Evolutionary conservation across 2,113 vertebrate genomes (phyloP).

Genomic region (Chroicocephalus ridibundus): DNA sequence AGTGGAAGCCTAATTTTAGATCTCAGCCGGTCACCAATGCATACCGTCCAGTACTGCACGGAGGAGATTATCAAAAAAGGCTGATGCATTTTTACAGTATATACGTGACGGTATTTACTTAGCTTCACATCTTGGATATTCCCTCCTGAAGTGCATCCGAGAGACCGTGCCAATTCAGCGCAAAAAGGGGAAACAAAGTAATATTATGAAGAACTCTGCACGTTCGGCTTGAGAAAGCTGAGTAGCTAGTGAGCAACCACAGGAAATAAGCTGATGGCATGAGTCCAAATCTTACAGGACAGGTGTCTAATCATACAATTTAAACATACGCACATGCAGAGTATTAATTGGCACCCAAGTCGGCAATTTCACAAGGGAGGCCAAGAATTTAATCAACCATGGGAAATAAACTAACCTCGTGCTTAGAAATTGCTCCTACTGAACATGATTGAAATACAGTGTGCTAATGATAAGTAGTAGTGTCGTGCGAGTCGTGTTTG

Average conservation of each 20-base stretch:
- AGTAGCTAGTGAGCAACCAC: neutral
- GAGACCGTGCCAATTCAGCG: neutral
- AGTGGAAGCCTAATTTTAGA: neutral
- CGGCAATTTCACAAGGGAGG: constrained; percentile 36
- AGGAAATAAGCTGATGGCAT: neutral
- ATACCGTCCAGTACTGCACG: neutral
- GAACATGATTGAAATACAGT: neutral
- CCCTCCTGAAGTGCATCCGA: neutral
- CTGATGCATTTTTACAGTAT: neutral
- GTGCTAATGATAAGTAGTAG: neutral
- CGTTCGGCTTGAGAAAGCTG: neutral
- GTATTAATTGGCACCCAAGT: constrained; percentile 54
- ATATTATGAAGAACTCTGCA: neutral
- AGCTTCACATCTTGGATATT: neutral
- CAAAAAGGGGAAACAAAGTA: neutral
- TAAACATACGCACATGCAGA: constrained; percentile 14
- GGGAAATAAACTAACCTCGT: constrained; percentile 20
- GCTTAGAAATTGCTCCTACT: neutral
- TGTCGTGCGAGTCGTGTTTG: neutral
- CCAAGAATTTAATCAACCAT: constrained; percentile 59
- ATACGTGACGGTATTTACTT: too few relatives aligned
- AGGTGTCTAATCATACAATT: constrained; percentile 53
- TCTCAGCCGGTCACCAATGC: neutral
- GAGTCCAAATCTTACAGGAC: constrained; percentile 27
- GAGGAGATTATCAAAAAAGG: neutral